phyloP scores from a whole-genome alignment of 92 coral and sea anemone genomes.

The Porites cylindrica region DNA sequence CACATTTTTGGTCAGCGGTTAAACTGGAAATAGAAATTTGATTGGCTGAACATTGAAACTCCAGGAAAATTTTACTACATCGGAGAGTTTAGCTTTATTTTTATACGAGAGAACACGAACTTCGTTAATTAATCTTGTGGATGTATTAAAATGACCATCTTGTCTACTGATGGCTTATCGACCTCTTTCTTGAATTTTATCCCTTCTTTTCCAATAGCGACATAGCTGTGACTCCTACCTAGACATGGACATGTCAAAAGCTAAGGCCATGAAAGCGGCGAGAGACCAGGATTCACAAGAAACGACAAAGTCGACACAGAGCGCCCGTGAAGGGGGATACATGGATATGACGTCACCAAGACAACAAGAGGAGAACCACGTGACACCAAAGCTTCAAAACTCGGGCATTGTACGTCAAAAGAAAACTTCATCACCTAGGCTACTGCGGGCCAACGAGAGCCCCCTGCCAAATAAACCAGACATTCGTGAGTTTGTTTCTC shows the following conservation, averaged over 20 bases:
- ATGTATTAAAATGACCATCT: too few relatives aligned
- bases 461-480: slow-evolving; percentile 42
- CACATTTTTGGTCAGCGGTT: too few relatives aligned
- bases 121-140: too few relatives aligned
- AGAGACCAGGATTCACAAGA: neutral
- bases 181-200: neutral
- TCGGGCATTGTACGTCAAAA: slow-evolving; percentile 25
- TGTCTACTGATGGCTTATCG: neutral
- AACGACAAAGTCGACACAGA: slow-evolving; percentile 11
- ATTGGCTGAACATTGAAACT: too few relatives aligned
- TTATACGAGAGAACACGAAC: too few relatives aligned
- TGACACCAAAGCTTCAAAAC: slow-evolving; percentile 1
- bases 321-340: slow-evolving; percentile 19
- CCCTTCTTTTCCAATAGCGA: neutral
- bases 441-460: slow-evolving; percentile 60
- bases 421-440: slow-evolving; percentile 64
- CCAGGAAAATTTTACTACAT: too few relatives aligned
- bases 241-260: slow-evolving; percentile 24
- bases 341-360: slow-evolving; percentile 37
- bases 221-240: slow-evolving; percentile 22
- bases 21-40: too few relatives aligned
- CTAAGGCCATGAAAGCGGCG: slow-evolving; percentile 1
- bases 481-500: slow-evolving; percentile 67
- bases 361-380: slow-evolving; percentile 14
- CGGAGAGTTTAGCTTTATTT: too few relatives aligned